Base-by-base conservation (phyloP, 2,888 invertebrate genomes). In the Coronaproctus castanopsis region DNA sequence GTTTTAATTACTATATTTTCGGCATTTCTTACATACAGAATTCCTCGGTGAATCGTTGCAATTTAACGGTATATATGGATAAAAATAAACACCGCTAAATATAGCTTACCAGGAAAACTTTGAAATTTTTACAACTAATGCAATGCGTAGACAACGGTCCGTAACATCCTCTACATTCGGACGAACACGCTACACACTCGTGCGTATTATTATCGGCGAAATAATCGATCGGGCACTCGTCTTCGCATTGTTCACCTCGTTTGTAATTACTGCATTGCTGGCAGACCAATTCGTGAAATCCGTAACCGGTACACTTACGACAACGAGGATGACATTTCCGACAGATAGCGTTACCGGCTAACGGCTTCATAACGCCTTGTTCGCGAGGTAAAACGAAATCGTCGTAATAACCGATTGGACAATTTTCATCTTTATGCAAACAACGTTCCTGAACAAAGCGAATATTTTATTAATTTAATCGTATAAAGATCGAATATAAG, bases 241-340 rank as follows among this genome's bases (percentile, higher is more conserved):
- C 86, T 69, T 89, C 90, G 68, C 92, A 93, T 69, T 90, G 88
- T 68, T 89, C 89, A 1, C 86, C 87, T 61, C 85, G 80, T 67
- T 86, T 86, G 71, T 84, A 93, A 59, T 84, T 84, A 23, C 82
- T 80, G 70, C 96, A 96, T 65, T 87, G 83, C 66, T 83, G 82
- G 70, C 95, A 96, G 3, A 88, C 84, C 68, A 81, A 81, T 66
- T 83, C 81, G 67, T 91, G 88, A 66, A 88, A 86, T 22, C 93
- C 92, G 68, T 85, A 90, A 1, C 86, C 87, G 5, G 83, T 84
- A 71, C 96, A 96, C 63, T 83, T 83, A 65, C 84, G 82, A 70
- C 96, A 96, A 51, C 87, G 76, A 0, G 86, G 82, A 74, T 96
- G 90, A 69, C 96, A 96, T 70, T 83, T 87, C 62, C 88, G 78